Evolutionary conservation across 2,113 vertebrate species (phyloP).

Genomic region (Hiodon alosoides): DNA sequence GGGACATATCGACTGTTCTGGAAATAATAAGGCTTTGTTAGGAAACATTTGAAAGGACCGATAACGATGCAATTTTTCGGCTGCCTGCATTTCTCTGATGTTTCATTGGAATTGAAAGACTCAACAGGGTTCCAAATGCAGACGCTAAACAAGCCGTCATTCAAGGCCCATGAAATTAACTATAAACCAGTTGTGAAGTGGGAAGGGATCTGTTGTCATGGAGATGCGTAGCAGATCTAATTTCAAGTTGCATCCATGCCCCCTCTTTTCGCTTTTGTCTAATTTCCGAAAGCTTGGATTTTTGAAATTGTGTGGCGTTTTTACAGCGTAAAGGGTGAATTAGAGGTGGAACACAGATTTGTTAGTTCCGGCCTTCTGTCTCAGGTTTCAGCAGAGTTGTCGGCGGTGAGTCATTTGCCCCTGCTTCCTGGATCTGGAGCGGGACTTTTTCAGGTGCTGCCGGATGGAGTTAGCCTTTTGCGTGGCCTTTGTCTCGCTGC

Average conservation of each 20-base stretch:
- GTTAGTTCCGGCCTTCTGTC: not conserved
- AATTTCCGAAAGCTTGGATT: not conserved
- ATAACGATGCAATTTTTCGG: not conserved
- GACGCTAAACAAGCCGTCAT: not conserved
- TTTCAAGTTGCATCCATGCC: not conserved
- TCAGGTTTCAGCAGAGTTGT: not conserved
- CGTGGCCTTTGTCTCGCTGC: not conserved
- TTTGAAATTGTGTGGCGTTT: not conserved
- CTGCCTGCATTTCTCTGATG: not conserved
- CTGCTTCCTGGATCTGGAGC: not conserved
- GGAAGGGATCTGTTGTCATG: constrained; percentile 6
- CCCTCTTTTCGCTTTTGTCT: not conserved
- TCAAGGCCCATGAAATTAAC: not conserved
- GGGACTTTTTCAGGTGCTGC: not conserved
- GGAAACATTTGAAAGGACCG: not conserved
- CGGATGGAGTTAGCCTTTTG: not conserved
- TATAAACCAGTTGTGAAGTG: constrained; percentile 4
- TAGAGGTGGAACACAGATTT: not conserved
- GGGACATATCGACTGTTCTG: not conserved
- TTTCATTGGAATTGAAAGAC: not conserved
- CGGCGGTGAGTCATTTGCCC: not conserved
- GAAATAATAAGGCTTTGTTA: not conserved
- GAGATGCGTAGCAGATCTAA: not conserved
- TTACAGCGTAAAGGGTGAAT: not conserved
- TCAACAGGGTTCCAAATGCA: not conserved